These are phyloP conservation scores for Darevskia nairensis DNA, from an alignment of 2,797 vertebrate genomes.

Conservation along the genomic window DNA sequence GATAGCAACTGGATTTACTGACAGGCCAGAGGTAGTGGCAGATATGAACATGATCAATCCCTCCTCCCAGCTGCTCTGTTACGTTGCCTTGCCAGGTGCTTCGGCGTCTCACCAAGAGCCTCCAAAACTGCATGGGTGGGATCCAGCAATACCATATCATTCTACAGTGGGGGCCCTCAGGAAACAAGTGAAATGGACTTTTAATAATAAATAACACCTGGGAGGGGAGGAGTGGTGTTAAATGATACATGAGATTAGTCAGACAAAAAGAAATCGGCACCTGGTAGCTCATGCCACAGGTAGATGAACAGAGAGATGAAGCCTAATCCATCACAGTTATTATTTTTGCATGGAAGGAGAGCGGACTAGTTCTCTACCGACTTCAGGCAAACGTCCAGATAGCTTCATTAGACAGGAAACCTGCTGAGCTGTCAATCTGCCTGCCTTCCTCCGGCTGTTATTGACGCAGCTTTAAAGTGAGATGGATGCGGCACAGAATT, in stretches of 20 bases:
- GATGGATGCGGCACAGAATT: conserved; percentile 14
- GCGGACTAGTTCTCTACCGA: conserved; percentile 41
- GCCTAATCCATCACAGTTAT: conserved; percentile 1
- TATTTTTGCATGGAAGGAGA: conserved; percentile 40
- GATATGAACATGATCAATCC: not conserved
- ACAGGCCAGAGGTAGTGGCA: not conserved
- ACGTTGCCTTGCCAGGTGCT: no score
- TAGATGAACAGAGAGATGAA: not conserved
- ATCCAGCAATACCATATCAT: not conserved
- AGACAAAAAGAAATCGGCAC: not conserved
- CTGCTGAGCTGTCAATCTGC: conserved; percentile 56
- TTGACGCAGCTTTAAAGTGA: conserved; percentile 23
- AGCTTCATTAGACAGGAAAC: conserved; percentile 45
- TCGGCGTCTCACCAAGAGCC: no score
- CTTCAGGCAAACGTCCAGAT: conserved; percentile 5
- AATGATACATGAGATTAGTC: not conserved
- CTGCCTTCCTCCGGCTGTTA: conserved; percentile 20
- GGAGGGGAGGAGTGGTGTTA: not conserved
- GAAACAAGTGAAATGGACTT: no score
- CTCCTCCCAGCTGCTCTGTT: not conserved
- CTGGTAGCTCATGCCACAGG: not conserved
- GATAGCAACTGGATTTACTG: not conserved
- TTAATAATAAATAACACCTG: no score
- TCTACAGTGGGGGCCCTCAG: no score
- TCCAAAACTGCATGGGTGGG: no score